A percentile compares a stretch with the other conserved stretches of the same genome.
These are phyloP conservation scores for Watsonalla binaria DNA, from an alignment of 2,888 invertebrate genomes.

Conservation along the genomic window DNA sequence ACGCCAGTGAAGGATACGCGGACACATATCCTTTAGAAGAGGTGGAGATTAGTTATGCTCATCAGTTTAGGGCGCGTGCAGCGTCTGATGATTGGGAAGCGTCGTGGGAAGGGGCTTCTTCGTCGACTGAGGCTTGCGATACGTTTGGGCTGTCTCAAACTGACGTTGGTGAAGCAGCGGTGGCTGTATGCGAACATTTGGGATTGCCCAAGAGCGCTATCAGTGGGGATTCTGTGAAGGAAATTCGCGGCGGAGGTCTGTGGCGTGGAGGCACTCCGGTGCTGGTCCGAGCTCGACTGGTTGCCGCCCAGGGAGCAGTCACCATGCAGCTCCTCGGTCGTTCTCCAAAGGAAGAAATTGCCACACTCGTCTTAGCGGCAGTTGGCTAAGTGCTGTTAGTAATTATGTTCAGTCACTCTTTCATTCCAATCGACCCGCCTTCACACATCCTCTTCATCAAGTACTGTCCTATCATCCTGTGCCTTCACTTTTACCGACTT, in stretches of 20 bases:
- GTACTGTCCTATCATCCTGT: background rate
- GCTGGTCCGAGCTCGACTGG: slow-evolving; percentile 88
- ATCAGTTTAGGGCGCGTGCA: slow-evolving; percentile 46
- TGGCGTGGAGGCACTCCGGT: slow-evolving; percentile 94
- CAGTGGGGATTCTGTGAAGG: slow-evolving; percentile 49
- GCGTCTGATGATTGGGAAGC: slow-evolving; percentile 66
- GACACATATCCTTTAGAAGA: slow-evolving; percentile 98
- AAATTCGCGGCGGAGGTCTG: slow-evolving; percentile 78
- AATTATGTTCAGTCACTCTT: background rate
- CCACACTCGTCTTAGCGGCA: slow-evolving; percentile 90
- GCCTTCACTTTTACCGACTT: no score
- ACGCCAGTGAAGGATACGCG: slow-evolving; percentile 94
- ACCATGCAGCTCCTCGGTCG: slow-evolving; percentile 95
- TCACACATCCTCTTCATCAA: background rate
- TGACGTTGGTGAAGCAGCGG: slow-evolving; percentile 45
- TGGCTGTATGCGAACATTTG: slow-evolving; percentile 51
- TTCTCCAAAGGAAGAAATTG: slow-evolving; percentile 88
- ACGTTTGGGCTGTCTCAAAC: slow-evolving; percentile 88
- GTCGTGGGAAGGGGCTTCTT: slow-evolving; percentile 86
- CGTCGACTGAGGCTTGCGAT: slow-evolving; percentile 87
- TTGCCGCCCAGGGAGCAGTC: slow-evolving; percentile 85
- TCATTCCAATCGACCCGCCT: background rate
- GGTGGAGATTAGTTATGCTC: slow-evolving; percentile 47
- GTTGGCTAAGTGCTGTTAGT: slow-evolving; percentile 81
- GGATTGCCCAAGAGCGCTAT: slow-evolving; percentile 45